Conservation (phyloP, 1,140 invertebrate species). For the Microplitis mediator region DNA sequence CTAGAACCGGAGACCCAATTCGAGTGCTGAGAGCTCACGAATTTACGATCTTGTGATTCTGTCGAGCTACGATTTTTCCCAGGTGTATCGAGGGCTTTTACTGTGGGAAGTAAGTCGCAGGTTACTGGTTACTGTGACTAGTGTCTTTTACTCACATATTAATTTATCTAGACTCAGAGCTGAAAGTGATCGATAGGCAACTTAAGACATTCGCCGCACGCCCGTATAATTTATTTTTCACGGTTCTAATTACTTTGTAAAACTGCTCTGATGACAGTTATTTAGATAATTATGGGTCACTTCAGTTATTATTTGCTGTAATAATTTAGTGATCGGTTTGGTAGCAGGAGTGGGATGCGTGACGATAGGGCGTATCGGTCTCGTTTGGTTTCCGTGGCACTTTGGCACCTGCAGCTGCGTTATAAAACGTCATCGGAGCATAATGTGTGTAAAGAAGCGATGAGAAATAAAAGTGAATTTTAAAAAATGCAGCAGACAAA, state of each 20-base stretch:
- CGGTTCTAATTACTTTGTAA: too few relatives aligned
- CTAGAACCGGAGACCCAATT: constrained; percentile 21
- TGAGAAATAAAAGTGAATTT: not conserved
- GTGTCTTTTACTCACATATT: too few relatives aligned
- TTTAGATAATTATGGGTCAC: not conserved
- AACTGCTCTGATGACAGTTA: too few relatives aligned
- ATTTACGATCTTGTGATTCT: too few relatives aligned
- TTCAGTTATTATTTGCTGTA: not conserved
- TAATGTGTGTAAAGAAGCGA: not conserved
- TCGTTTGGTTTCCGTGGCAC: constrained; percentile 13
- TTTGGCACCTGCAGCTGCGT: constrained; percentile 23
- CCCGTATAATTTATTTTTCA: too few relatives aligned
- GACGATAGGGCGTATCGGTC: constrained; percentile 18
- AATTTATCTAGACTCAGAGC: not conserved
- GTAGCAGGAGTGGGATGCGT: constrained; percentile 22
- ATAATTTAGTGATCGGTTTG: not conserved
- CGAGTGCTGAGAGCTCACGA: not conserved
- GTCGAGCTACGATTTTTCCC: too few relatives aligned
- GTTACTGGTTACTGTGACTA: too few relatives aligned
- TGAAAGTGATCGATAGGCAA: not conserved
- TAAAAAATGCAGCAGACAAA: not conserved
- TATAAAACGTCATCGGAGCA: too few relatives aligned
- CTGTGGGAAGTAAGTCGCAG: too few relatives aligned
- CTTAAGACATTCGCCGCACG: not conserved
- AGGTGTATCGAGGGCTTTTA: too few relatives aligned